A percentile compares a stretch with the other conserved stretches of the same genome.
Conservation (phyloP, 2,888 invertebrate genomes). For the Autographa pulchrina region DNA sequence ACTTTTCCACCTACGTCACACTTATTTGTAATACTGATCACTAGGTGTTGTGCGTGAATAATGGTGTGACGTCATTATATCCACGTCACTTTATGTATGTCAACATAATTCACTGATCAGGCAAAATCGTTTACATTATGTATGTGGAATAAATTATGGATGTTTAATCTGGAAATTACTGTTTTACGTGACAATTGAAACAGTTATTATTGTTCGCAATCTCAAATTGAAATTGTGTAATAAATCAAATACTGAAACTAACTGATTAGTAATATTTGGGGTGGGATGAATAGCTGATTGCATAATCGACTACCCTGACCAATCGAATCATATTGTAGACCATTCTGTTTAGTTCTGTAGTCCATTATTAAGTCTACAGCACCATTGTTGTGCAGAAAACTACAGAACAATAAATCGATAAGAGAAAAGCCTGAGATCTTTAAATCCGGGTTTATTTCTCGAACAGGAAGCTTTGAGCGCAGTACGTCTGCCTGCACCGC, state of each 20-base stretch:
- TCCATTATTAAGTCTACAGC: neutral
- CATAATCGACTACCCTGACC: slow-evolving; percentile 19
- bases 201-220: neutral
- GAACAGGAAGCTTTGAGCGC: slow-evolving; percentile 6
- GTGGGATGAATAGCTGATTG: slow-evolving; percentile 23
- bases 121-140: slow-evolving; percentile 25
- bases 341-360: neutral
- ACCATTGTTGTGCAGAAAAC: neutral
- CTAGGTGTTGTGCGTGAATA: slow-evolving; percentile 28
- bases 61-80: slow-evolving; percentile 31
- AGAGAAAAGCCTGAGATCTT: slow-evolving; percentile 2
- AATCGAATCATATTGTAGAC: slow-evolving; percentile 20
- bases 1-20: slow-evolving; percentile 44
- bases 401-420: neutral
- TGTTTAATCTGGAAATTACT: slow-evolving; percentile 32
- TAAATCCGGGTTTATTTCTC: slow-evolving; percentile 23
- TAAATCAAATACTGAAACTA: neutral
- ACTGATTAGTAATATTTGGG: slow-evolving; percentile 22
- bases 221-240: neutral
- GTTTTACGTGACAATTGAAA: slow-evolving; percentile 8
- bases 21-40: slow-evolving; percentile 54
- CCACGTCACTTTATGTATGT: slow-evolving; percentile 46
- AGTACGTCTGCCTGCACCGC: slow-evolving; percentile 16
- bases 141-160: slow-evolving; percentile 27
- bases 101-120: slow-evolving; percentile 40